Conservation (phyloP, 2,113 vertebrate genomes). For the Oreotrochilus melanogaster region DNA sequence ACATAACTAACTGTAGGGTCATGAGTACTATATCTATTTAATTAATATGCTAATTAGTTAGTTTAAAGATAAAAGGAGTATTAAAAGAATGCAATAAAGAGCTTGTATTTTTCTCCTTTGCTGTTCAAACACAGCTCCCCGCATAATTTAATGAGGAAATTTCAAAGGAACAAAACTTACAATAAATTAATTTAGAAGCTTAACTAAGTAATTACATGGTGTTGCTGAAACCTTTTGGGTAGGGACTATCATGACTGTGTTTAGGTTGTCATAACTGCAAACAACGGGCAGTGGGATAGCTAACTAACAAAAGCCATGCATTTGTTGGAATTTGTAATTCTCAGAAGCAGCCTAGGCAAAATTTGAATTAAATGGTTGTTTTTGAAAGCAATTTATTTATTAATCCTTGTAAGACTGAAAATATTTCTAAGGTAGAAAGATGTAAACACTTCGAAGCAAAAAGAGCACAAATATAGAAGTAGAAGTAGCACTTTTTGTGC, state of each 20-base stretch:
- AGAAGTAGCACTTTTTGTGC: background rate
- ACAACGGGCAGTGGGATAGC: background rate
- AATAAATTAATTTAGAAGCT: conserved; percentile 22
- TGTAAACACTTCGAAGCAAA: background rate
- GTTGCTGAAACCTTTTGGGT: conserved; percentile 11
- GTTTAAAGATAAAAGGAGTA: conserved; percentile 38
- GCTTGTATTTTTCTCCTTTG: conserved; percentile 34
- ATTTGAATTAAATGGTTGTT: background rate
- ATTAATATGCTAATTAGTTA: conserved; percentile 59
- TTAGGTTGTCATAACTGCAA: background rate
- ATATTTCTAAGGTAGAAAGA: background rate
- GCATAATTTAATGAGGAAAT: conserved; percentile 48
- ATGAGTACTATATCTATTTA: background rate
- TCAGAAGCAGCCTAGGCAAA: background rate
- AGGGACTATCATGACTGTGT: background rate
- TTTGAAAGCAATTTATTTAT: background rate
- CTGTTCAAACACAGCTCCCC: conserved; percentile 40
- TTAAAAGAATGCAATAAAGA: conserved; percentile 31
- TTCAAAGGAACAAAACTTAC: conserved; percentile 50
- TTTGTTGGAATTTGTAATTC: background rate
- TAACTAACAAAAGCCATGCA: background rate
- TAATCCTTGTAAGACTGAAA: background rate
- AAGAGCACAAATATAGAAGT: background rate
- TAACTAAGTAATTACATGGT: conserved; percentile 46
- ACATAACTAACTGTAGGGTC: background rate